phyloP scores from a whole-genome alignment of 1,140 invertebrate species.

The Ridgeia piscesae region DNA sequence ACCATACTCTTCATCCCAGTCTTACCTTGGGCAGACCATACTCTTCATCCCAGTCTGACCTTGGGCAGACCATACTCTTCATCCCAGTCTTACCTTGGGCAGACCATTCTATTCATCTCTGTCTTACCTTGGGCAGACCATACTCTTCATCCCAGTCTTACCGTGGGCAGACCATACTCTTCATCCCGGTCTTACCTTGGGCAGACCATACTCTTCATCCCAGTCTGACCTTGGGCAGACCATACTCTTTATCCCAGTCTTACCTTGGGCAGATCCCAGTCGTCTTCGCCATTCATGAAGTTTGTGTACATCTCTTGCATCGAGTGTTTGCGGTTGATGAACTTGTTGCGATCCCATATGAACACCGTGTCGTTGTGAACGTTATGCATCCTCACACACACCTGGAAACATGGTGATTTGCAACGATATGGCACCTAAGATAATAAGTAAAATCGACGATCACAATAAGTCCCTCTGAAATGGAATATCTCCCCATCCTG shows the following conservation, averaged over 20 bases:
- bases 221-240: no score
- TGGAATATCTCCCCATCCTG: background rate
- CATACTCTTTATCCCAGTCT: conserved; percentile 16
- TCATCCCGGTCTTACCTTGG: no score
- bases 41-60: no score
- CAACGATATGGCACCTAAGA: background rate
- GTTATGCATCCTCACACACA: conserved; percentile 64
- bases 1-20: no score
- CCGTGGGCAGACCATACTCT: no score
- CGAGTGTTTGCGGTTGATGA: conserved; percentile 65
- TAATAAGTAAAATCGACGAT: background rate
- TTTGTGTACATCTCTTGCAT: conserved; percentile 71
- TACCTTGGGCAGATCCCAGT: conserved; percentile 51
- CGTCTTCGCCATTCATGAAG: conserved; percentile 63
- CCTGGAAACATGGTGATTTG: conserved; percentile 34
- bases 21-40: no score
- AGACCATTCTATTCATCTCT: no score
- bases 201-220: no score
- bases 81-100: no score
- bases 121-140: no score
- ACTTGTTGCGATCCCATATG: conserved; percentile 65
- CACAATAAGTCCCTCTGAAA: background rate
- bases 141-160: no score
- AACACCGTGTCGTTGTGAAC: conserved; percentile 63
- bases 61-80: no score